Evolutionary conservation across 2,113 vertebrate genomes (phyloP).

Genomic region (Tinamus guttatus): DNA sequence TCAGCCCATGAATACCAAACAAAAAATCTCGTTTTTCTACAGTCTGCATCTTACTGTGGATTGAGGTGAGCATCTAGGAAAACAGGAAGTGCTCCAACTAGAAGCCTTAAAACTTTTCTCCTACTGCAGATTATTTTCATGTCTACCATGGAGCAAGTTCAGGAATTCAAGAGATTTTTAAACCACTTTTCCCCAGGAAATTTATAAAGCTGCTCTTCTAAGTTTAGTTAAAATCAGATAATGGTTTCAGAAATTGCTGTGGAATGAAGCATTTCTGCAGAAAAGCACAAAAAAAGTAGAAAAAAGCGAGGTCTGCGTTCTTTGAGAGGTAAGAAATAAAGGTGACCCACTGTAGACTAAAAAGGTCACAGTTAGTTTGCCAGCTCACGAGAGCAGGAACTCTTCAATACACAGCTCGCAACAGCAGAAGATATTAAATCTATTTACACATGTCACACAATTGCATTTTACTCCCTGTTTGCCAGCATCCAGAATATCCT

Average conservation of each 20-base stretch:
- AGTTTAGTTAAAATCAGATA: not conserved
- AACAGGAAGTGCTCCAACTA: not conserved
- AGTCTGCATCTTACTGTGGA: not conserved
- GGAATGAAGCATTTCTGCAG: not conserved
- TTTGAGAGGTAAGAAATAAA: not conserved
- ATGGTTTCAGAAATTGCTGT: not conserved
- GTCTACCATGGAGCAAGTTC: not conserved
- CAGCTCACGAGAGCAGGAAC: fast-evolving
- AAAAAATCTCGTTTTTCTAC: not conserved
- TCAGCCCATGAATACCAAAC: not conserved
- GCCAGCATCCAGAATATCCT: not conserved
- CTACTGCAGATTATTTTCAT: not conserved
- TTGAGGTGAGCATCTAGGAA: not conserved
- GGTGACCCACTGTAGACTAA: not conserved
- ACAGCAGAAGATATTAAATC: not conserved
- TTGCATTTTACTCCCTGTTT: not conserved
- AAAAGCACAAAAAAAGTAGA: not conserved
- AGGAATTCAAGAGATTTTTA: not conserved
- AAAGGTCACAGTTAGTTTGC: not conserved
- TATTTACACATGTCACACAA: not conserved
- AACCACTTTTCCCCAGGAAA: not conserved
- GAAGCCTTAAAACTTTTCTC: not conserved
- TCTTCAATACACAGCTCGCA: not conserved
- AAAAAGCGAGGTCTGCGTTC: not conserved
- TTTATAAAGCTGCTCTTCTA: not conserved